Evolutionary conservation across 2,797 vertebrate species (phyloP).

Genomic region (Diglossa cyanea): DNA sequence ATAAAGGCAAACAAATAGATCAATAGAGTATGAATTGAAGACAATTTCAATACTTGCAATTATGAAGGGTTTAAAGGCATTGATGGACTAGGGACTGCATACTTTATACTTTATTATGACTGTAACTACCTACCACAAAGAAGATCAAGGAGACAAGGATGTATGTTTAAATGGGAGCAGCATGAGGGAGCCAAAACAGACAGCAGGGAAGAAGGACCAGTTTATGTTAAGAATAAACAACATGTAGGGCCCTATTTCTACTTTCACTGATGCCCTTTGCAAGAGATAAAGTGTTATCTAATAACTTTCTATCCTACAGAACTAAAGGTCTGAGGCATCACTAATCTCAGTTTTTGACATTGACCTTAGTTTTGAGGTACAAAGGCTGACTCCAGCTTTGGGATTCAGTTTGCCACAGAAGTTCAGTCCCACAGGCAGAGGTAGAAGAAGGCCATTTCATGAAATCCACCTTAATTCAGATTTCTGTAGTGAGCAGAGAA

Average conservation of each 20-base stretch:
- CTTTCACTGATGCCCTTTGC: neutral
- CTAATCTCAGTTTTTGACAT: neutral
- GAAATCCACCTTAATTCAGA: neutral
- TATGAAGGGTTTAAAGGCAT: constrained; percentile 39
- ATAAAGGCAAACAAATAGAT: constrained; percentile 1
- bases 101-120: neutral
- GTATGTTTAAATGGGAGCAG: neutral
- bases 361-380: neutral
- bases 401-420: neutral
- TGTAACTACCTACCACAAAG: neutral
- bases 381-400: neutral
- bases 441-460: neutral
- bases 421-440: neutral
- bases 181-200: neutral
- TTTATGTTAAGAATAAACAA: neutral
- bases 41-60: constrained; percentile 47
- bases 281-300: neutral
- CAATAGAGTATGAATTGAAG: constrained; percentile 40
- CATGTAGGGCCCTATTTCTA: neutral
- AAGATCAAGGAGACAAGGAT: neutral
- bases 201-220: neutral
- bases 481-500: neutral
- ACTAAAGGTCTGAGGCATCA: neutral
- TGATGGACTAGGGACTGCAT: neutral
- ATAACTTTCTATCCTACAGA: neutral